Conservation (phyloP, 2,888 invertebrate genomes). For the Eueremaeus valkanovi region DNA sequence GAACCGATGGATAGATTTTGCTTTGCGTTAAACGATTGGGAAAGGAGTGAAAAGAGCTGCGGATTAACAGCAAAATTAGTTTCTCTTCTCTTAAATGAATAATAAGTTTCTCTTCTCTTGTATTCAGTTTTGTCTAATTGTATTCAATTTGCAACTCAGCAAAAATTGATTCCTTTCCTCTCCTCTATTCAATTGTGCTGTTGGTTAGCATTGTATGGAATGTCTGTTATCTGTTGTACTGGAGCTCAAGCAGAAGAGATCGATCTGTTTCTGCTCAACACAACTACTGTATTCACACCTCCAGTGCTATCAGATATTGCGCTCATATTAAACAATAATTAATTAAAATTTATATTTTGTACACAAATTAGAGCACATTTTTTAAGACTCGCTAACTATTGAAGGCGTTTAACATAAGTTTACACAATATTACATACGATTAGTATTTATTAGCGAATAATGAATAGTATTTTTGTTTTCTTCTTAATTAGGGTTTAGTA, state of each 20-base stretch:
- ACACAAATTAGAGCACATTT: not conserved
- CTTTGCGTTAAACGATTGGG: not conserved
- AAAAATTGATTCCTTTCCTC: conserved; percentile 7
- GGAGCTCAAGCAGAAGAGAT: not conserved
- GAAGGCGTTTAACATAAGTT: not conserved
- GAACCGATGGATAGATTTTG: not conserved
- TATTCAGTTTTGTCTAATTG: conserved; percentile 3
- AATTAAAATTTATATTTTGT: not conserved
- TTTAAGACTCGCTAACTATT: not conserved
- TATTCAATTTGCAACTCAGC: not conserved
- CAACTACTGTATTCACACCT: not conserved
- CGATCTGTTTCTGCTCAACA: not conserved
- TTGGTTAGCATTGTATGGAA: not conserved
- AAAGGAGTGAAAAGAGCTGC: not conserved
- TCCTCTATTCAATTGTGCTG: not conserved
- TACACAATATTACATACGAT: not conserved
- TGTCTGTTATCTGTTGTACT: not conserved
- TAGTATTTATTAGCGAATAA: no score
- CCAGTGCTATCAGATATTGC: not conserved
- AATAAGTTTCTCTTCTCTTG: conserved; percentile 12
- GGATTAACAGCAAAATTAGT: not conserved
- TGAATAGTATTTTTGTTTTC: no score
- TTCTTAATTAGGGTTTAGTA: no score
- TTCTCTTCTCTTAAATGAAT: conserved; percentile 3
- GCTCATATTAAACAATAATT: no score